phyloP scores from a whole-genome alignment of 2,888 invertebrate genomes.

The Thelaira solivaga region DNA sequence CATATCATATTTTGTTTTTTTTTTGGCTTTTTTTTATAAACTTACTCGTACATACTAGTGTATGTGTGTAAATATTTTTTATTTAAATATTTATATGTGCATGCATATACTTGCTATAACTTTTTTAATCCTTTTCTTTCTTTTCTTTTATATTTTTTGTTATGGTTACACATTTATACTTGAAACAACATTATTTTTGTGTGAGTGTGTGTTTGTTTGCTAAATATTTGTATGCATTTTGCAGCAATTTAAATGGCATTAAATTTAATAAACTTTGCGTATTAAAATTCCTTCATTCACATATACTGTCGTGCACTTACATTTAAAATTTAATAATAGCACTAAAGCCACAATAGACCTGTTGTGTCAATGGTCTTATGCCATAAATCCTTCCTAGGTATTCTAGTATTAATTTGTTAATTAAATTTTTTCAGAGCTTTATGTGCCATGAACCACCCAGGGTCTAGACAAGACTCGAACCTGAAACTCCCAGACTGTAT shows the following conservation, averaged over 20 bases:
- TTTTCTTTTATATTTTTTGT: background rate
- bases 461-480: too few relatives aligned
- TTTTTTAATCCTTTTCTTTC: background rate
- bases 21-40: background rate
- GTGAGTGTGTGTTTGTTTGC: background rate
- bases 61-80: background rate
- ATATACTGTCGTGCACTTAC: too few relatives aligned
- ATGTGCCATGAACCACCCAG: too few relatives aligned
- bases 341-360: too few relatives aligned
- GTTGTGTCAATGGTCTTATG: too few relatives aligned
- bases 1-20: constrained; percentile 26
- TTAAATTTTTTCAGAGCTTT: too few relatives aligned
- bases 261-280: background rate
- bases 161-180: background rate
- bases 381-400: too few relatives aligned
- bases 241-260: constrained; percentile 20
- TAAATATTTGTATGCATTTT: constrained; percentile 3
- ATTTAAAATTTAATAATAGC: too few relatives aligned
- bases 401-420: too few relatives aligned
- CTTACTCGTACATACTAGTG: background rate
- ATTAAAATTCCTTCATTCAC: background rate
- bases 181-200: too few relatives aligned
- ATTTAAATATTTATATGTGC: background rate
- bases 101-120: too few relatives aligned
- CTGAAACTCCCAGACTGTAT: too few relatives aligned